Base-by-base conservation (phyloP, 2,888 invertebrate genomes). In the Melinopterus prodromus region DNA sequence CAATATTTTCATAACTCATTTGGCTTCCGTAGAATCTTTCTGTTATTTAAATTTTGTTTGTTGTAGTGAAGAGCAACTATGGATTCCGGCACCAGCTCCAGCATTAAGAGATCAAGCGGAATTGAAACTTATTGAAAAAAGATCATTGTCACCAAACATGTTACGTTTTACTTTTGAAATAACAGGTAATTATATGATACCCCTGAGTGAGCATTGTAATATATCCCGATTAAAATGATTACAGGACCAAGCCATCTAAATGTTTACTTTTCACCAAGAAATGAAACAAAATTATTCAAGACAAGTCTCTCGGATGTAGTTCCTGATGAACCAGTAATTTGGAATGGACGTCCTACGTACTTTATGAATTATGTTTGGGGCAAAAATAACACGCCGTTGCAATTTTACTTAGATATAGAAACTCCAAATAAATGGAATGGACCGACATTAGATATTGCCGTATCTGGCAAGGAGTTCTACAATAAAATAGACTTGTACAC, bases 241-340 rank as follows among this genome's bases (percentile, higher is more conserved):
- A 16, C 16, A 93, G 94, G 94, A 79, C 93, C 94, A 0, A 92
- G 93, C 87, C 93, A 93, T 83, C 90, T 93, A 85, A 91, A 91
- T 2, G 87, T 94, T 82, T 91, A 93, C 84, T 85, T 94, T 74
- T 91, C 93, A 0, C 93, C 94, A 6, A 90, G 90, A 80, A 85
- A 86, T 77, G 91, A 91, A 80, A 90, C 92, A 9, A 88, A 87
- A 70, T 83, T 94, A 35, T 86, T 88, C 71, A 87, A 88, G 53
- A 93, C 93, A 91, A 92, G 91, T 82, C 86, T 93, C 38, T 87
- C 91, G 38, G 88, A 90, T 74, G 35, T 83, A 69, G 36, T 86
- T 38, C 83, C 84, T 2, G 9, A 78, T 6, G 77, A 81, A 16
- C 80, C 80, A n/a, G 80, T 76, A 15, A 77, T 78, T 37, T 86